Evolutionary conservation across 1,140 invertebrate species (phyloP).

Genomic region (Chelonus insularis): DNA sequence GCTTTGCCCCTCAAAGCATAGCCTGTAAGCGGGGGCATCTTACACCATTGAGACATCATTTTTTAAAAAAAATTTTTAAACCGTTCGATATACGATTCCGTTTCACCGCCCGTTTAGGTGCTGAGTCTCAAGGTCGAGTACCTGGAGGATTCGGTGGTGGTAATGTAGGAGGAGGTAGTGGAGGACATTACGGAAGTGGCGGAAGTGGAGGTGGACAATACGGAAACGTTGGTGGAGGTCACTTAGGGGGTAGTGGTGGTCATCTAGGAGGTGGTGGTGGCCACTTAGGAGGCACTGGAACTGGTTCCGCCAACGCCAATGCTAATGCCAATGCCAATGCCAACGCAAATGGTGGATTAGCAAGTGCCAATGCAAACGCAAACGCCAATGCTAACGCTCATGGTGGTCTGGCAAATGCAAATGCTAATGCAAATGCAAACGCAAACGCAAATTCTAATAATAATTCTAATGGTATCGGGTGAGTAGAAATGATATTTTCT

Average conservation of each 20-base stretch:
- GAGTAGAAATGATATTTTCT: background rate
- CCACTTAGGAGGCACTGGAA: background rate
- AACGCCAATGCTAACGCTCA: conserved; percentile 16
- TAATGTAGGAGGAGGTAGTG: no score
- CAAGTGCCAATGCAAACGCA: background rate
- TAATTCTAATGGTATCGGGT: background rate
- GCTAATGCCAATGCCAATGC: conserved; percentile 26
- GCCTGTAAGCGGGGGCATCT: background rate
- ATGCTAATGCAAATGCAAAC: conserved; percentile 7
- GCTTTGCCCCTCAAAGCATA: background rate
- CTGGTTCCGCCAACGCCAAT: conserved; percentile 5
- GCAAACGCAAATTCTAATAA: conserved; percentile 6
- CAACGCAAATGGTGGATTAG: background rate
- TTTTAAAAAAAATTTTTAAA: no score
- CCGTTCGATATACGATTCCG: no score
- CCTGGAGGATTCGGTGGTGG: no score
- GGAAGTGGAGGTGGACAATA: background rate
- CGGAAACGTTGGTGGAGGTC: no score
- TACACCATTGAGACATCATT: background rate
- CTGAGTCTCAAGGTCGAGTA: no score
- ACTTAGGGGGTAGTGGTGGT: no score
- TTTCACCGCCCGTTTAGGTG: no score
- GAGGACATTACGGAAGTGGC: background rate
- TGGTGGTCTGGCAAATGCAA: background rate
- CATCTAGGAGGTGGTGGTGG: background rate